Conservation (phyloP, 2,888 invertebrate species). For the Agonopterix alstromeriana region DNA sequence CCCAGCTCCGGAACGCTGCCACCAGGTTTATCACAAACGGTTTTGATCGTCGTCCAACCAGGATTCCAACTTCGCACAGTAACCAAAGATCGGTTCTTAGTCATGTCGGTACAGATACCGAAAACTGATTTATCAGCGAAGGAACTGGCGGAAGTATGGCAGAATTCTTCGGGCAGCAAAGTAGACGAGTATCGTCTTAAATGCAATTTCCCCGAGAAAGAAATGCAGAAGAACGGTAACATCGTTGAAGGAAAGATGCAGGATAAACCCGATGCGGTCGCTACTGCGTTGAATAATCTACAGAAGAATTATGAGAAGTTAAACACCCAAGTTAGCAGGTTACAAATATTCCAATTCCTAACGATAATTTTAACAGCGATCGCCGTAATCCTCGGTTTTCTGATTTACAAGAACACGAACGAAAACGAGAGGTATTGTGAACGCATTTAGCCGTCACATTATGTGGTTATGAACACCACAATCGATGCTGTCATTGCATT, state of each 20-base stretch:
- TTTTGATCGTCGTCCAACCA: constrained; percentile 85
- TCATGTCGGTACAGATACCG: constrained; percentile 86
- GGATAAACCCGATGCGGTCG: constrained; percentile 87
- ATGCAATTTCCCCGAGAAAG: constrained; percentile 78
- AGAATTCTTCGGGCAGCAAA: constrained; percentile 74
- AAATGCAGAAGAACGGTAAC: constrained; percentile 46
- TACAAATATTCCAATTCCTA: constrained; percentile 50
- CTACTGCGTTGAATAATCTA: constrained; percentile 76
- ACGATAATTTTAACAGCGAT: constrained; percentile 42
- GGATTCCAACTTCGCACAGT: constrained; percentile 82
- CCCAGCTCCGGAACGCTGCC: constrained; percentile 89
- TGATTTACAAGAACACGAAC: constrained; percentile 45
- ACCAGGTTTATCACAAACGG: constrained; percentile 78
- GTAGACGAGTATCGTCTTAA: constrained; percentile 84
- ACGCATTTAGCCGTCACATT: constrained; percentile 48
- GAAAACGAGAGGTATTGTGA: constrained; percentile 47
- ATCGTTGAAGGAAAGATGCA: constrained; percentile 31
- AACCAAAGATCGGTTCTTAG: constrained; percentile 90
- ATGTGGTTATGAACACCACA: constrained; percentile 52
- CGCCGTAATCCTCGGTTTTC: constrained; percentile 42
- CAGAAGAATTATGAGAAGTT: constrained; percentile 48
- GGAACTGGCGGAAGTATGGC: constrained; percentile 86
- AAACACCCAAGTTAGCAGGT: constrained; percentile 39
- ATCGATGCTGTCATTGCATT: constrained; percentile 23
- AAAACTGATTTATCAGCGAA: constrained; percentile 73